Base-by-base conservation (phyloP, 2,888 invertebrate genomes). In the Pycnomerus fuliginosus region DNA sequence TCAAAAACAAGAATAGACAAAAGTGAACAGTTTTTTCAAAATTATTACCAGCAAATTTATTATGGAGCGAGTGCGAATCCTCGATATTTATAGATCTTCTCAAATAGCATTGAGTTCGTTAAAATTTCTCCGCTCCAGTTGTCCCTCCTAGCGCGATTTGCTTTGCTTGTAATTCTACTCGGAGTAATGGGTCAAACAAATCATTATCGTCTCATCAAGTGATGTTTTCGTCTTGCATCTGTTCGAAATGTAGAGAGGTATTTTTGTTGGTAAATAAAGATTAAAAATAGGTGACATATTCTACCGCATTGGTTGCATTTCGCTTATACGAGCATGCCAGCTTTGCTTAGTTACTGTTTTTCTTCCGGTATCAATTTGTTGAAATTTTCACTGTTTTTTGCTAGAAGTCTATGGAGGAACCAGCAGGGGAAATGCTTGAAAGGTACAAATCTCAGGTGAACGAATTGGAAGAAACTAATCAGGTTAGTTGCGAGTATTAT, bases 401-500 rank as follows among this genome's bases (percentile, higher is more conserved):
- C 48, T 64, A 68, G 68, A 62, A 59, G 41, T 50, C 64, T 42
- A 61, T 61, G 61, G 60, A 56, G 43, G 61, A 67, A 57, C 47
- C 62, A 49, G 51, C 61, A 49, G 55, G 59, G 48, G 60, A 63
- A 37, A 51, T 67, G 29, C 52, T 64, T 16, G 68, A 68, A 44
- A 65, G 68, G 22, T 69, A 69, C 54, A 68, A 69, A 55, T 53
- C 57, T 44, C 56, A 69, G 24, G 61, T 62, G 1, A 50, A 54
- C 27, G 68, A 70, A 53, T 52, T 72, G 52, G 71, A 72, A 49
- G 64, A 63, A 14, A 69, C 72, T 59, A 64, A 70, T 34, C 64
- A 70, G 67, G 74, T 72, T 56, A 54, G 58, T n/a, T n/a, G n/a
- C n/a, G n/a, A n/a, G n/a, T 53, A 30, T 39, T 43, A 11, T n/a